A percentile compares a stretch with the other conserved stretches of the same genome.
Evolutionary conservation across 2,113 vertebrate genomes (phyloP).

Genomic region (Petroica traversi): DNA sequence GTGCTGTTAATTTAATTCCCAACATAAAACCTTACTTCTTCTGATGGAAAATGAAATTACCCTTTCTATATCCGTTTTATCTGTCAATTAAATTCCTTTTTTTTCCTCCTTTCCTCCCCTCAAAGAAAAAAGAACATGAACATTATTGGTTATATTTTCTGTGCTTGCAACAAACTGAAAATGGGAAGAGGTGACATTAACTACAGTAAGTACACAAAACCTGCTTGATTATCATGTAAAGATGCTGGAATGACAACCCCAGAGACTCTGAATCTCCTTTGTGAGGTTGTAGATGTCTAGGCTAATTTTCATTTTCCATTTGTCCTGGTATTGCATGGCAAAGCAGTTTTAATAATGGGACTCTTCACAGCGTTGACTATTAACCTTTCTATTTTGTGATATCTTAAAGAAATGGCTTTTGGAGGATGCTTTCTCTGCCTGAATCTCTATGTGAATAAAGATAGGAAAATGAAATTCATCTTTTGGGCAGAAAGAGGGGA

Average conservation of each 20-base stretch:
- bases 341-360: conserved; percentile 56
- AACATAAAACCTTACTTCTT: conserved; percentile 77
- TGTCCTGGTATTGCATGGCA: conserved; percentile 52
- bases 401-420: conserved; percentile 40
- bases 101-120: not conserved
- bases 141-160: conserved; percentile 67
- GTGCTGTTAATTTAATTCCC: conserved; percentile 81
- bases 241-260: conserved; percentile 42
- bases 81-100: conserved; percentile 73
- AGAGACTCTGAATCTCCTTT: conserved; percentile 25
- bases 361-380: conserved; percentile 1
- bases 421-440: not conserved
- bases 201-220: conserved; percentile 42
- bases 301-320: conserved; percentile 64
- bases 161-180: conserved; percentile 60
- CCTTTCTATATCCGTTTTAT: conserved; percentile 75
- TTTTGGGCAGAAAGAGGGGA: not conserved
- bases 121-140: conserved; percentile 46
- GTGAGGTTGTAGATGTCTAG: conserved; percentile 34
- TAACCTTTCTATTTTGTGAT: conserved; percentile 48
- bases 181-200: conserved; percentile 50
- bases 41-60: conserved; percentile 80
- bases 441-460: conserved; percentile 4
- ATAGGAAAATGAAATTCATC: conserved; percentile 26
- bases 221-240: conserved; percentile 54